phyloP scores from a whole-genome alignment of 2,113 vertebrate genomes.

The Thomomys bottae region DNA sequence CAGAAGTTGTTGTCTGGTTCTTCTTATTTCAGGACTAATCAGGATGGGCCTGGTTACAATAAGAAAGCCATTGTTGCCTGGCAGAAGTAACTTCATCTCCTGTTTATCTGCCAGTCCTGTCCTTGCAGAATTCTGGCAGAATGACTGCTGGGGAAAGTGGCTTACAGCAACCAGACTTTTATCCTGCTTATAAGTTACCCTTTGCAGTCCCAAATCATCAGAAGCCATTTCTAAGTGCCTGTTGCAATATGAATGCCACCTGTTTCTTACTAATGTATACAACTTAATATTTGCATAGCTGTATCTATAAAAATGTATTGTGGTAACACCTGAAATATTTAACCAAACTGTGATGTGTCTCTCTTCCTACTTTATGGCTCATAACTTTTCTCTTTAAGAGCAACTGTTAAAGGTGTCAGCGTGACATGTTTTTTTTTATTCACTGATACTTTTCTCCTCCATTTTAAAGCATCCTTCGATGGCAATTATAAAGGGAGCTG shows the following conservation, averaged over 20 bases:
- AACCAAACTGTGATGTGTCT: not conserved
- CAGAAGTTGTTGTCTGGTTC: too few species aligned
- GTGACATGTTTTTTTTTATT: conserved; percentile 31
- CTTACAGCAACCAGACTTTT: too few species aligned
- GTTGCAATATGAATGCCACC: not conserved
- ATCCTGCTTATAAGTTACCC: too few species aligned
- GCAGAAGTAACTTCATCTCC: too few species aligned
- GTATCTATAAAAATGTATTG: not conserved
- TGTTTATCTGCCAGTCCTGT: too few species aligned
- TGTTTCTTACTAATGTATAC: not conserved
- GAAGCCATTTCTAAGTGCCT: too few species aligned
- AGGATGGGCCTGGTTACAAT: too few species aligned
- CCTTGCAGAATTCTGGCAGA: too few species aligned
- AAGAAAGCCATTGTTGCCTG: too few species aligned
- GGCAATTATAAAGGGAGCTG: conserved; percentile 99
- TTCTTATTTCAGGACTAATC: too few species aligned
- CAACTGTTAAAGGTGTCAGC: not conserved
- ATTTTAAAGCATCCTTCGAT: conserved; percentile 95
- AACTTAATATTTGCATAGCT: not conserved
- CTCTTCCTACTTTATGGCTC: conserved; percentile 16
- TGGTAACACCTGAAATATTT: conserved; percentile 23
- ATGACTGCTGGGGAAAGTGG: too few species aligned
- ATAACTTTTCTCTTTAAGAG: not conserved
- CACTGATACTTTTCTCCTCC: not conserved
- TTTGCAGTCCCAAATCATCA: too few species aligned